These are phyloP conservation scores for Cephalotes varians DNA, from an alignment of 2,888 invertebrate genomes.

Conservation along the genomic window DNA sequence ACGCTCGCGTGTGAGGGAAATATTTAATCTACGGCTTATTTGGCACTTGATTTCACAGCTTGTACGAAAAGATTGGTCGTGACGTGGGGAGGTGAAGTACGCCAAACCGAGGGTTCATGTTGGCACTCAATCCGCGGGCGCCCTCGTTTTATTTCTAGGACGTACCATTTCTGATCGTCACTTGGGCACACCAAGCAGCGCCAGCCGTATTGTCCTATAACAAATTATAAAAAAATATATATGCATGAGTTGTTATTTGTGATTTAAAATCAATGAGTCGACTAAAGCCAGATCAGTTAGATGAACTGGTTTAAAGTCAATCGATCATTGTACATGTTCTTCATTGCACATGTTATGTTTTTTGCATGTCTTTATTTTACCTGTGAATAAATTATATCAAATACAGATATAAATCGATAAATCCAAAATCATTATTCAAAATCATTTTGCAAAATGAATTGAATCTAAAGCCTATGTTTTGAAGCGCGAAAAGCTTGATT, in stretches of 20 bases:
- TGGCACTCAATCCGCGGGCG: conserved; percentile 59
- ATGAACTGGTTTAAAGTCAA: not conserved
- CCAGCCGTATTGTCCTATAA: conserved; percentile 81
- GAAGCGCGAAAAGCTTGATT: not conserved
- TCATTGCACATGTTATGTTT: not conserved
- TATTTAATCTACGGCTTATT: conserved; percentile 43
- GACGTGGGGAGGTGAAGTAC: conserved; percentile 32
- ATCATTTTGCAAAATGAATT: not conserved
- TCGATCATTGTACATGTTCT: not conserved
- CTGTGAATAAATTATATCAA: not conserved
- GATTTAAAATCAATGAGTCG: not conserved
- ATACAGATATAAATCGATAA: not conserved
- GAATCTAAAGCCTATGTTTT: not conserved
- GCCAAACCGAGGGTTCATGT: conserved; percentile 10
- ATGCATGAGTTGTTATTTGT: not conserved
- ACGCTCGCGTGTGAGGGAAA: conserved; percentile 9
- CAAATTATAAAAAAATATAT: not conserved
- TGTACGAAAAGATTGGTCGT: conserved; percentile 43
- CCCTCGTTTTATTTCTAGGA: conserved; percentile 72
- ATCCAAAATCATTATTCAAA: too few relatives aligned
- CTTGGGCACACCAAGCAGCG: conserved; percentile 83
- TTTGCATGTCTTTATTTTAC: not conserved
- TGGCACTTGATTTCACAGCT: conserved; percentile 54
- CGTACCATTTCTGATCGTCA: conserved; percentile 82
- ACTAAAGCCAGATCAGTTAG: not conserved